These are phyloP conservation scores for Sycobia sp. DNA, from an alignment of 1,140 invertebrate species.

Conservation along the genomic window DNA sequence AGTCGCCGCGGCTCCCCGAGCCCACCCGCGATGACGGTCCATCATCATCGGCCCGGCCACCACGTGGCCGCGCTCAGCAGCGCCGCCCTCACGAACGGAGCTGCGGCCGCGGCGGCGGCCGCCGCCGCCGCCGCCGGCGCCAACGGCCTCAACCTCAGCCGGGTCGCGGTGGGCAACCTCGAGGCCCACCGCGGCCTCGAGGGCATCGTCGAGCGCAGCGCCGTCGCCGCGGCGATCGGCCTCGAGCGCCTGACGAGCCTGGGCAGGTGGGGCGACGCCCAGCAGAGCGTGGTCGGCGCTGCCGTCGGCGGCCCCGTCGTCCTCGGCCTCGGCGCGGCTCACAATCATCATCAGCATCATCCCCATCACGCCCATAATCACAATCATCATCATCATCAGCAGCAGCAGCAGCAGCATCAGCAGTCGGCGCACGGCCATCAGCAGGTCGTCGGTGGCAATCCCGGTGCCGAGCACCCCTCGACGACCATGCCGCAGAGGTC, in stretches of 20 bases:
- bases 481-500: constrained; percentile 70
- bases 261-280: constrained; percentile 48
- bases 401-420: too few species aligned
- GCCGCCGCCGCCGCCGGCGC: constrained; percentile 49
- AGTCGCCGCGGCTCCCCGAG: constrained; percentile 43
- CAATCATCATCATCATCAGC: too few species aligned
- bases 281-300: constrained; percentile 32
- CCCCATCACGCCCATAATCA: not conserved
- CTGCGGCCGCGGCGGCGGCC: constrained; percentile 53
- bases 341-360: constrained; percentile 8
- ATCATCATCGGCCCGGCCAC: constrained; percentile 56
- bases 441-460: not conserved
- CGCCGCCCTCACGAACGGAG: constrained; percentile 48
- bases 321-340: not conserved
- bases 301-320: not conserved
- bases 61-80: constrained; percentile 59
- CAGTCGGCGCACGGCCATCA: too few species aligned
- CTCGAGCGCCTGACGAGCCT: constrained; percentile 45
- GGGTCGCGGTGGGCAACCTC: constrained; percentile 50
- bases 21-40: constrained; percentile 60
- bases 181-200: constrained; percentile 51
- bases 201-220: constrained; percentile 47
- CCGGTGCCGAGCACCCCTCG: constrained; percentile 41
- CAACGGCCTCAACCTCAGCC: constrained; percentile 51
- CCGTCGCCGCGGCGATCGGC: constrained; percentile 28